Percentiles rank a stretch among this genome's conserved stretches.
These are phyloP conservation scores for Odobenus rosmarus DNA, from an alignment of 2,113 vertebrate species.

Conservation along the genomic window DNA sequence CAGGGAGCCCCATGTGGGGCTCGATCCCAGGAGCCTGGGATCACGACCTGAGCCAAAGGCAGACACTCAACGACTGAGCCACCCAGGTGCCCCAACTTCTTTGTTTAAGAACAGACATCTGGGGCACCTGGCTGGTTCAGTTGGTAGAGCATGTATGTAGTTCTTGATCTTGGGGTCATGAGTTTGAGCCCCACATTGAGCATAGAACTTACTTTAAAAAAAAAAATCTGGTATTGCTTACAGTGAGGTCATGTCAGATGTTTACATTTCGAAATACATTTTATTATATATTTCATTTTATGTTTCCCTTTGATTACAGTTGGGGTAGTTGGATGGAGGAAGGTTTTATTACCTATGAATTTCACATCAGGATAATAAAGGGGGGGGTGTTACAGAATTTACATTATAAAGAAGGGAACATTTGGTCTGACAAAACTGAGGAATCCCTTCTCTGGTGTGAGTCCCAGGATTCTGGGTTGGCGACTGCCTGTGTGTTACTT, in stretches of 20 bases:
- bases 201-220: not conserved
- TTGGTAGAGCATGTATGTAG: not conserved
- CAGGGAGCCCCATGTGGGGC: no score
- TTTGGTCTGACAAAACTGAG: not conserved
- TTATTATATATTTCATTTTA: not conserved
- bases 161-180: not conserved
- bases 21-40: no score
- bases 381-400: not conserved
- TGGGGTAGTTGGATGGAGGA: not conserved
- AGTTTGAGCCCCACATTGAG: not conserved
- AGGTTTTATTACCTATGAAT: not conserved
- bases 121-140: not conserved
- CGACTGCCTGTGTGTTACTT: not conserved
- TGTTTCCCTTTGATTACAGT: conserved; percentile 6
- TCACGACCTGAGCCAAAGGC: no score
- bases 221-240: not conserved
- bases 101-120: not conserved
- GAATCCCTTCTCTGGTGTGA: not conserved
- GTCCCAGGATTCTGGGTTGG: not conserved
- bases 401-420: not conserved
- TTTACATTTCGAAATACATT: not conserved
- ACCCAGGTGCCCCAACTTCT: not conserved
- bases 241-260: not conserved
- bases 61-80: no score
- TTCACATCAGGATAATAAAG: not conserved